Conservation (phyloP, 1,140 invertebrate genomes). For the Mactra quadrangularis region DNA sequence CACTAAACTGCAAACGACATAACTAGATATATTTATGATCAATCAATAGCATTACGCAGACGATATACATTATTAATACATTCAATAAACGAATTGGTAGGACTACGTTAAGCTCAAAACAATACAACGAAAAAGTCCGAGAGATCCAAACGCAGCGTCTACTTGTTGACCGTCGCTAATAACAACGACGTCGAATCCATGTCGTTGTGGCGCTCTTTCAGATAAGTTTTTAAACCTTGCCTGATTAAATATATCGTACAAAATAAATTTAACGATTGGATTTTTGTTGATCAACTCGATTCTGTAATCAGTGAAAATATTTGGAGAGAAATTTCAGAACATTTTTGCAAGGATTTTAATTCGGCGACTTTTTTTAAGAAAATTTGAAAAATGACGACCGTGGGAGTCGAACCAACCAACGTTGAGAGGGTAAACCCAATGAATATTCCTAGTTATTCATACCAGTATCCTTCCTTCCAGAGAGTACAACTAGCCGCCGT, state of each 20-base stretch:
- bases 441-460: slow-evolving; percentile 80
- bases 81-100: no score
- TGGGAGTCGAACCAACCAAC: slow-evolving; percentile 70
- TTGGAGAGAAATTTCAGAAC: background rate
- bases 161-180: slow-evolving; percentile 53
- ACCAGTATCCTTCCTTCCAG: slow-evolving; percentile 77
- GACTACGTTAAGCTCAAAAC: background rate
- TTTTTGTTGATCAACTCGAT: background rate
- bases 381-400: slow-evolving; percentile 75
- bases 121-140: slow-evolving; percentile 36
- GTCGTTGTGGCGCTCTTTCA: slow-evolving; percentile 1
- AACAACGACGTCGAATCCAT: slow-evolving; percentile 13
- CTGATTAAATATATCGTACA: background rate
- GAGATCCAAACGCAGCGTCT: background rate
- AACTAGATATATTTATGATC: no score
- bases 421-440: slow-evolving; percentile 72
- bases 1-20: no score
- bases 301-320: slow-evolving; percentile 1
- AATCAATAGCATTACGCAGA: no score
- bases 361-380: slow-evolving; percentile 4
- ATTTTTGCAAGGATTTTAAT: background rate
- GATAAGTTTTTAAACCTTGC: background rate
- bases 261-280: background rate
- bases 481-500: slow-evolving; percentile 80
- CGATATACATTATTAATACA: no score